Evolutionary conservation across 2,888 invertebrate genomes (phyloP).

Genomic region (Myopa testacea): DNA sequence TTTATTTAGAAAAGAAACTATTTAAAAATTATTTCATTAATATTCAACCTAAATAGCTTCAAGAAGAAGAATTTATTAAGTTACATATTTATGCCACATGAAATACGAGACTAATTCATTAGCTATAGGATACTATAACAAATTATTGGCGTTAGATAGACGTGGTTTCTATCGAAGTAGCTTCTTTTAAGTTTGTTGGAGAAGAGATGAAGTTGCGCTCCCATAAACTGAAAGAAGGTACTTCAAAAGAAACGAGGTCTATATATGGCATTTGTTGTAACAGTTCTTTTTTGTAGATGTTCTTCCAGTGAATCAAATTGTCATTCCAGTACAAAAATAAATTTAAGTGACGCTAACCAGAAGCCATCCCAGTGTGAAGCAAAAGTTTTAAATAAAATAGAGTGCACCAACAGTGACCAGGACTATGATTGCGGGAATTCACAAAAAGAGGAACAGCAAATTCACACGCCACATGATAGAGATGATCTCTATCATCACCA

Average conservation of each 20-base stretch:
- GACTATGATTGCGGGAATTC: neutral
- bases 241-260: neutral
- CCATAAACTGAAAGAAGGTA: too few species aligned
- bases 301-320: slow-evolving; percentile 34
- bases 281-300: slow-evolving; percentile 31
- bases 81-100: too few species aligned
- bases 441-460: slow-evolving; percentile 13
- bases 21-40: too few species aligned
- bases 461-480: neutral
- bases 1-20: too few species aligned
- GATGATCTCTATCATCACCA: neutral
- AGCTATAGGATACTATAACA: too few species aligned
- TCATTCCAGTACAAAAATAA: slow-evolving; percentile 5
- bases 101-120: too few species aligned
- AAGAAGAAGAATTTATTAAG: too few species aligned
- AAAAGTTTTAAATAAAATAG: slow-evolving; percentile 10
- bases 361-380: slow-evolving; percentile 27
- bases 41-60: too few species aligned
- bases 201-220: too few species aligned
- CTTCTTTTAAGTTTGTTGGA: too few species aligned
- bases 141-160: too few species aligned
- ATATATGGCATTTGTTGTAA: neutral
- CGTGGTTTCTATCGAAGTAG: too few species aligned
- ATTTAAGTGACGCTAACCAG: neutral
- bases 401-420: neutral